Percentiles rank a stretch among this genome's conserved stretches.
Conservation (phyloP, 2,888 invertebrate species). For the Sinopyrophorus schimmeli region DNA sequence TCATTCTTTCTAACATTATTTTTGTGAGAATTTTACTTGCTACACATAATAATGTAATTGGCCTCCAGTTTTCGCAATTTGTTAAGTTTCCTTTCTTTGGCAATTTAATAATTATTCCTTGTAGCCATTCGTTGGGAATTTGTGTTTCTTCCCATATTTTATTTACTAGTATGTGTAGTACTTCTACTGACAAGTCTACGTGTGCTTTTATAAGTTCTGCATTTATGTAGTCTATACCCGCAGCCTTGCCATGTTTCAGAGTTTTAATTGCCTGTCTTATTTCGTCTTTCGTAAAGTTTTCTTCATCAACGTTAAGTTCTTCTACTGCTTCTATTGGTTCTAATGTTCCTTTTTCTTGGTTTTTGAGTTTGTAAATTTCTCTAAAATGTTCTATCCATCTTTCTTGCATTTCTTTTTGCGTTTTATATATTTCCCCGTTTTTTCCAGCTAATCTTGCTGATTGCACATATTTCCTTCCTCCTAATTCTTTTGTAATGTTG, state of each 20-base stretch:
- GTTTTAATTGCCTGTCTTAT: slow-evolving; percentile 2
- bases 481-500: slow-evolving; percentile 1
- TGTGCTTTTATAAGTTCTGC: slow-evolving; percentile 8
- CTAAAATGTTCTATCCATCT: too few species aligned
- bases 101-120: too few species aligned
- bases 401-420: slow-evolving; percentile 6
- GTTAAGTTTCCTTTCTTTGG: slow-evolving; percentile 4
- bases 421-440: slow-evolving; percentile 3
- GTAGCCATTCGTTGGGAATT: neutral
- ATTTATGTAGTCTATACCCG: neutral
- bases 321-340: slow-evolving; percentile 5
- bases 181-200: neutral
- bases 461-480: slow-evolving; percentile 2
- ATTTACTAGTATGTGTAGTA: slow-evolving; percentile 3
- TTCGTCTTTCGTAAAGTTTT: slow-evolving; percentile 3
- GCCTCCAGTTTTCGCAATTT: slow-evolving; percentile 1
- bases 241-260: slow-evolving; percentile 1
- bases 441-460: slow-evolving; percentile 4
- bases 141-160: slow-evolving; percentile 1
- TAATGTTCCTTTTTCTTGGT: slow-evolving; percentile 1
- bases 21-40: slow-evolving; percentile 19
- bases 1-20: slow-evolving; percentile 1
- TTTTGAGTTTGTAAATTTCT: slow-evolving; percentile 3
- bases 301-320: neutral
- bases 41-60: neutral